These are phyloP conservation scores for Nycticryphes semicollaris DNA, from an alignment of 2,113 vertebrate species.

Conservation along the genomic window DNA sequence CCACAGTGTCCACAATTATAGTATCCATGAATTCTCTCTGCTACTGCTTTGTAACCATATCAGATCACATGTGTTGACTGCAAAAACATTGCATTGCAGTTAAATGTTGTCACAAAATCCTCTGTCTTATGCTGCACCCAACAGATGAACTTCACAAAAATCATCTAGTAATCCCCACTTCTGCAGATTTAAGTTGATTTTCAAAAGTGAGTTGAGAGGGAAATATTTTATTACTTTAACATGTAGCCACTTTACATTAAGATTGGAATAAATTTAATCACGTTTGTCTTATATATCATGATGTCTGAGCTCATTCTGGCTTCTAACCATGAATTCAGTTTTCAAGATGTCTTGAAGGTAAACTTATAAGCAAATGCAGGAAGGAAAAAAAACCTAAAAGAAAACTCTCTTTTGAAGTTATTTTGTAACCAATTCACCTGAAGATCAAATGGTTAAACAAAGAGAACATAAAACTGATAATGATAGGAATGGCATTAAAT, in stretches of 20 bases:
- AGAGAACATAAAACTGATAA: background rate
- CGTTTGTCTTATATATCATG: background rate
- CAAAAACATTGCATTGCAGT: background rate
- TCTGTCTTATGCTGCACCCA: background rate
- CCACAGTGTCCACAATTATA: too few relatives aligned
- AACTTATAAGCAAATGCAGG: background rate
- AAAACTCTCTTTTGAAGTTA: background rate
- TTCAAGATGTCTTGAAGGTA: background rate
- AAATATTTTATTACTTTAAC: background rate
- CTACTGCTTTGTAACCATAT: background rate
- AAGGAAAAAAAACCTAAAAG: background rate
- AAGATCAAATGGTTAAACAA: background rate
- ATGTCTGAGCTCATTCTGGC: background rate
- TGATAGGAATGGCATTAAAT: background rate
- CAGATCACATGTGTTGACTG: background rate
- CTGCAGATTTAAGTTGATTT: background rate
- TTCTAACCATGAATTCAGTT: background rate
- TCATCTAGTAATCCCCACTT: background rate
- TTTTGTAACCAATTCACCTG: background rate
- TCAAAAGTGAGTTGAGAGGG: background rate
- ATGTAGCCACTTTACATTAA: background rate
- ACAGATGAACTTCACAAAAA: background rate
- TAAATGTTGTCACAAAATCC: background rate
- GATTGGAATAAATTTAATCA: accelerated
- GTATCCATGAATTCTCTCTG: background rate